Evolutionary conservation across 2,888 invertebrate species (phyloP).

Genomic region (Branchellion lobata): DNA sequence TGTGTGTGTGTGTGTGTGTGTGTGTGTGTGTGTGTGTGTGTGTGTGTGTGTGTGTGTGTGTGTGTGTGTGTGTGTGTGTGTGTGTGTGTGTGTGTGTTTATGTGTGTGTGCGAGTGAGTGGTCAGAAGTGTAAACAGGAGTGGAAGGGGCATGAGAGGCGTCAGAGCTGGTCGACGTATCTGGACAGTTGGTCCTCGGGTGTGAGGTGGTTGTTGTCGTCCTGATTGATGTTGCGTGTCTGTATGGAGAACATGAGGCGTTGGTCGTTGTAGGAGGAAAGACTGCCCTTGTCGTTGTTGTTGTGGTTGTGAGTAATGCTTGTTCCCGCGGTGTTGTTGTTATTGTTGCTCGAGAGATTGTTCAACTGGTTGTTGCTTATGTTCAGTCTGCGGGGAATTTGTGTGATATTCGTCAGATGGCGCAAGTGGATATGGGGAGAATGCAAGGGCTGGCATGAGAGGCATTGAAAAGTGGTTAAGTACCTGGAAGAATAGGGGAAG

Average conservation of each 20-base stretch:
- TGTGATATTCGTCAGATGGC: background rate
- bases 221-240: slow-evolving; percentile 5
- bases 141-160: slow-evolving; percentile 48
- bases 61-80: slow-evolving; percentile 13
- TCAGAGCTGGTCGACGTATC: slow-evolving; percentile 76
- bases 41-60: background rate
- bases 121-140: slow-evolving; percentile 44
- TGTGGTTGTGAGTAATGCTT: slow-evolving; percentile 42
- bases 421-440: too few relatives aligned
- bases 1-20: background rate
- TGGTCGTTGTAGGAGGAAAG: slow-evolving; percentile 57
- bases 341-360: too few relatives aligned
- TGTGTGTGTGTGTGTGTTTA: background rate
- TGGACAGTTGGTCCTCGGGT: slow-evolving; percentile 89
- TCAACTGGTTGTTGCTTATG: slow-evolving; percentile 32
- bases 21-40: background rate
- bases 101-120: background rate
- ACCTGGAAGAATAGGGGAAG: too few relatives aligned
- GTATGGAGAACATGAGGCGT: slow-evolving; percentile 34
- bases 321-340: slow-evolving; percentile 41
- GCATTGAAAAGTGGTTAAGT: too few relatives aligned
- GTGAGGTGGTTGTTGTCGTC: slow-evolving; percentile 66
- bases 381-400: background rate
- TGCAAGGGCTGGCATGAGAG: too few relatives aligned
- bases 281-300: slow-evolving; percentile 54